These are phyloP conservation scores for Trididemnum miniatum DNA, from an alignment of 23 tunicate genomes.

Conservation along the genomic window DNA sequence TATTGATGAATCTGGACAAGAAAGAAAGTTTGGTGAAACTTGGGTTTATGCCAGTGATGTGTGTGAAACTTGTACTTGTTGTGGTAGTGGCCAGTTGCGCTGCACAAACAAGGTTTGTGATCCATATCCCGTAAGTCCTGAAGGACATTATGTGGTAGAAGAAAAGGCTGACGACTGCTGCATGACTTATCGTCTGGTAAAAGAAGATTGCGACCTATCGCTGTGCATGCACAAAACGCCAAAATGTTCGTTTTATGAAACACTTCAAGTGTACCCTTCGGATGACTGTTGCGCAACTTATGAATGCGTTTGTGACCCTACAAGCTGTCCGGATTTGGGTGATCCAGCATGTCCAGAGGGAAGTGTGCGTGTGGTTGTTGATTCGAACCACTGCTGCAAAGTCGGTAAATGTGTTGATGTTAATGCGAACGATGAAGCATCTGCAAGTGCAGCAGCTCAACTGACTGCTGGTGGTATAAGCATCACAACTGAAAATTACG, in stretches of 20 bases:
- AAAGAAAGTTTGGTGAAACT: slow-evolving; percentile 71
- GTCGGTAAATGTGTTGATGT: slow-evolving; percentile 87
- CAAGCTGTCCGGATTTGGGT: slow-evolving; percentile 73
- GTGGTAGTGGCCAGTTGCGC: slow-evolving; percentile 48
- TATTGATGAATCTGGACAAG: slow-evolving; percentile 86
- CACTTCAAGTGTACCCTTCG: slow-evolving; percentile 27
- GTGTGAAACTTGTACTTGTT: slow-evolving; percentile 88
- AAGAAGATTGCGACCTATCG: slow-evolving; percentile 70
- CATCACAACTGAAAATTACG: neutral
- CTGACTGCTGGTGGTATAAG: neutral
- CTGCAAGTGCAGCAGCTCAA: slow-evolving; percentile 11
- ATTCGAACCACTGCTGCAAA: slow-evolving; percentile 74
- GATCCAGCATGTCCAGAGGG: slow-evolving; percentile 90
- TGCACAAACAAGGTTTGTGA: slow-evolving; percentile 74
- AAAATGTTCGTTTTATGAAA: slow-evolving; percentile 55
- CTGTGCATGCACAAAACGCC: slow-evolving; percentile 42
- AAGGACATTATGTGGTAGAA: slow-evolving; percentile 80
- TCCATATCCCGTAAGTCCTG: slow-evolving; percentile 88
- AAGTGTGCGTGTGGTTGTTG: slow-evolving; percentile 60
- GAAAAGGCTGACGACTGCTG: slow-evolving; percentile 78
- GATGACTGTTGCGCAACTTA: slow-evolving; percentile 79
- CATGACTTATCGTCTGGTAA: slow-evolving; percentile 68
- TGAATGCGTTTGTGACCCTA: slow-evolving; percentile 80
- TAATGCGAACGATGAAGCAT: slow-evolving; percentile 24
- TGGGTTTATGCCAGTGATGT: slow-evolving; percentile 69